A percentile compares a stretch with the other conserved stretches of the same genome.
phyloP scores from a whole-genome alignment of 2,888 invertebrate genomes.

The Synergus gifuensis region DNA sequence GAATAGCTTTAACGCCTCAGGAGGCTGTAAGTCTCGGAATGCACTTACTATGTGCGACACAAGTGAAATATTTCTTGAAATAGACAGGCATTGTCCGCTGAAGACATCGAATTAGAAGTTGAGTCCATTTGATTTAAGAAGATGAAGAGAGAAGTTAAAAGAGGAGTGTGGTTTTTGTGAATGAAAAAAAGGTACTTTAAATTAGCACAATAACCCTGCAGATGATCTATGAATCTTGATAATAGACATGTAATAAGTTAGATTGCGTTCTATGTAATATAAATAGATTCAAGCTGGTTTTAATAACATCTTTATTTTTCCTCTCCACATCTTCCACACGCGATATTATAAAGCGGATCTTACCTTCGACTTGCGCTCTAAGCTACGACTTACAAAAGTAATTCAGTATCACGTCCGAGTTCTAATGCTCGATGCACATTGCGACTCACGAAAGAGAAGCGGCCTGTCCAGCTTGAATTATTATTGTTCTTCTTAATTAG shows the following conservation, averaged over 20 bases:
- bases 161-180: background rate
- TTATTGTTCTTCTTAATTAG: slow-evolving; percentile 42
- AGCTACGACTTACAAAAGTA: background rate
- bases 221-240: too few relatives aligned
- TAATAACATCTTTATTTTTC: background rate
- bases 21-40: slow-evolving; percentile 34
- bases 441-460: background rate
- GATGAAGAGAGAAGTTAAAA: background rate
- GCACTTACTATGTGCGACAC: slow-evolving; percentile 28
- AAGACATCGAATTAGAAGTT: slow-evolving; percentile 23
- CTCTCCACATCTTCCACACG: background rate
- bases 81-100: slow-evolving; percentile 34
- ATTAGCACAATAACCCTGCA: too few relatives aligned
- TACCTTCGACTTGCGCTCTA: background rate
- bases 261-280: background rate
- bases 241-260: background rate
- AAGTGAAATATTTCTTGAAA: slow-evolving; percentile 40
- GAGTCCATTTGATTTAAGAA: slow-evolving; percentile 14
- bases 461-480: slow-evolving; percentile 20
- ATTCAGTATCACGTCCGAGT: background rate
- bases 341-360: background rate
- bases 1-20: slow-evolving; percentile 63
- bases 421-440: background rate
- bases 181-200: background rate
- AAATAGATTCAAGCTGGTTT: background rate